These are phyloP conservation scores for Strongylocentrotus purpuratus DNA, from an alignment of 35 echinoderm and acorn worm genomes.

Conservation along the genomic window DNA sequence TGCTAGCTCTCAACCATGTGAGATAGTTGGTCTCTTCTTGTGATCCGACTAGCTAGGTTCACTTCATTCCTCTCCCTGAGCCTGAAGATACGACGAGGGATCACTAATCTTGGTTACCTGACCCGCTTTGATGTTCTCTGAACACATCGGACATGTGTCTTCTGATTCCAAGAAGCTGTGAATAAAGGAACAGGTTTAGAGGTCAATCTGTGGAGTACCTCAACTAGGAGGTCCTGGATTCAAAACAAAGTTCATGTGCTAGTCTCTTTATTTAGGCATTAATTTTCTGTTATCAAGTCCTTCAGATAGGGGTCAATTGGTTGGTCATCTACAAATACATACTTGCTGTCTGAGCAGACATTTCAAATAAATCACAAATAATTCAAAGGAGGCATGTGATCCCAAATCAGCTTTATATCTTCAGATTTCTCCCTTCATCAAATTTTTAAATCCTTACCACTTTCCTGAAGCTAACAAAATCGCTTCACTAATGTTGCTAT, in stretches of 20 bases:
- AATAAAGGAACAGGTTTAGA: background rate
- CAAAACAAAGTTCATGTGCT: background rate
- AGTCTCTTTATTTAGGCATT: background rate
- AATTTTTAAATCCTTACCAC: too few relatives aligned
- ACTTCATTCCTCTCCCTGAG: conserved; percentile 70
- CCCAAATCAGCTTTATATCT: too few relatives aligned
- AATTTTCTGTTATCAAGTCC: background rate
- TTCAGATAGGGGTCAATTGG: background rate
- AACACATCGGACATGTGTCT: conserved; percentile 97
- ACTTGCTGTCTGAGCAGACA: too few relatives aligned
- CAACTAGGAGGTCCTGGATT: background rate
- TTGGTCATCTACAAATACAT: background rate
- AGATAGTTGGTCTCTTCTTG: too few relatives aligned
- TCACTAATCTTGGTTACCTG: conserved; percentile 80
- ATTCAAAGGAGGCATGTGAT: too few relatives aligned
- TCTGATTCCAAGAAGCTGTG: conserved; percentile 80
- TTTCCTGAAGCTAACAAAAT: too few relatives aligned
- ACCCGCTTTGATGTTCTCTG: conserved; percentile 66
- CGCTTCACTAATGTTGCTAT: too few relatives aligned
- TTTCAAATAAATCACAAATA: too few relatives aligned
- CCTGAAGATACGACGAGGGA: conserved; percentile 74
- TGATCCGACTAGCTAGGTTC: background rate
- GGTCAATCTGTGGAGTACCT: background rate
- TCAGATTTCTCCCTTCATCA: too few relatives aligned
- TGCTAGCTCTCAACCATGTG: too few relatives aligned